These are phyloP conservation scores for Andrena cerasifolii DNA, from an alignment of 1,140 invertebrate genomes.

Conservation along the genomic window DNA sequence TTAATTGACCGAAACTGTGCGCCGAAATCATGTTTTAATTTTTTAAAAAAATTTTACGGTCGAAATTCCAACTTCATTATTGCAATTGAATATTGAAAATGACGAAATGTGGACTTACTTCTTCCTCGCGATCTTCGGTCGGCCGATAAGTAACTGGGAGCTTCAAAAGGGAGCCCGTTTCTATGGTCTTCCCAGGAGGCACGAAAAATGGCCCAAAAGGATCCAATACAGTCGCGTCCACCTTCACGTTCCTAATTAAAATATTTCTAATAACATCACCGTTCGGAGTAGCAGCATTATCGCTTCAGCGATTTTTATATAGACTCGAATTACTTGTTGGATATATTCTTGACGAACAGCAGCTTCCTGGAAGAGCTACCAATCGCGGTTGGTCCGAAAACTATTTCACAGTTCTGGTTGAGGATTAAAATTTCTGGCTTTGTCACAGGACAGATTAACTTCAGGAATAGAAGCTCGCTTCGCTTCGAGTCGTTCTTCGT, in stretches of 20 bases:
- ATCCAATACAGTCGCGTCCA: slow-evolving; percentile 5
- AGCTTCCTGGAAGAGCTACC: not conserved
- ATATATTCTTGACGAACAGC: slow-evolving; percentile 35
- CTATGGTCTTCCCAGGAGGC: slow-evolving; percentile 28
- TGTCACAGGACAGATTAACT: slow-evolving; percentile 15
- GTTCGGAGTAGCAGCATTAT: not conserved
- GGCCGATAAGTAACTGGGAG: slow-evolving; percentile 28
- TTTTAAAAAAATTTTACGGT: no score
- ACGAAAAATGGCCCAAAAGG: slow-evolving; percentile 27
- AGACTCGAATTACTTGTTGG: not conserved
- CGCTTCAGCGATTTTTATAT: no score
- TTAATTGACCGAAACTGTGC: no score
- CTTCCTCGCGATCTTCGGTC: not conserved
- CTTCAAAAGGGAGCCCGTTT: slow-evolving; percentile 25
- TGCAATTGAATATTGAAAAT: no score
- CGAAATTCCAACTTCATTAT: no score
- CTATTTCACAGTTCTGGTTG: slow-evolving; percentile 7
- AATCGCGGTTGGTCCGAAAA: slow-evolving; percentile 23
- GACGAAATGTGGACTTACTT: slow-evolving; percentile 19
- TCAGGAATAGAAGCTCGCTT: not conserved
- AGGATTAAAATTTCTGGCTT: slow-evolving; percentile 25
- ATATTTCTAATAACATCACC: not conserved
- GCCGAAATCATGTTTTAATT: no score
- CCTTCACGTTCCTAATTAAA: slow-evolving; percentile 6
- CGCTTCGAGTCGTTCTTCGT: not conserved